Evolutionary conservation across 2,888 invertebrate genomes (phyloP).

Genomic region (Ophion ellenae): DNA sequence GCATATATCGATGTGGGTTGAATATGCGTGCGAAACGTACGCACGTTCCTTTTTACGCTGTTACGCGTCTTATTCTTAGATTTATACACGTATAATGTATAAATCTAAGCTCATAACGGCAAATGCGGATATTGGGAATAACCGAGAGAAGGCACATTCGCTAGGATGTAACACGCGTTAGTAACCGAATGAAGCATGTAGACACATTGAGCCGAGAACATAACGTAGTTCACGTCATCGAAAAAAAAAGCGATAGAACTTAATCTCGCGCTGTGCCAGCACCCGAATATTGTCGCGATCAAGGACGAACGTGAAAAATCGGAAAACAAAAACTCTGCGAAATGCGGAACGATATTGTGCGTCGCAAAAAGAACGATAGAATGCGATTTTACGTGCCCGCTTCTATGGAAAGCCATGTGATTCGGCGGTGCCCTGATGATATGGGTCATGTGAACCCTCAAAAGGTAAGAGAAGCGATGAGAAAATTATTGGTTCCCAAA

Average conservation of each 20-base stretch:
- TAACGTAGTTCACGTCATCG: conserved; percentile 49
- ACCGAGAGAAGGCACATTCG: too few species aligned
- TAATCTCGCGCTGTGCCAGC: conserved; percentile 56
- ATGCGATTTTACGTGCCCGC: conserved; percentile 55
- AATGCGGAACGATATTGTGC: conserved; percentile 60
- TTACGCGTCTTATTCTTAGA: too few species aligned
- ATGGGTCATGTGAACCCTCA: conserved; percentile 64
- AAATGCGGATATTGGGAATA: too few species aligned
- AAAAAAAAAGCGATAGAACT: conserved; percentile 63
- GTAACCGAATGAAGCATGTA: conserved; percentile 57
- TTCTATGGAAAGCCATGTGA: conserved; percentile 53
- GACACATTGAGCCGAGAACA: conserved; percentile 67
- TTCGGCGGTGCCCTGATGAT: conserved; percentile 48
- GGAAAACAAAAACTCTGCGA: conserved; percentile 57
- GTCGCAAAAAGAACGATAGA: conserved; percentile 50
- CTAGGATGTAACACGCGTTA: conserved; percentile 35
- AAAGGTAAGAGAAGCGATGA: conserved; percentile 58
- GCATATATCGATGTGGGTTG: too few species aligned
- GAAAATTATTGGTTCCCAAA: conserved; percentile 66
- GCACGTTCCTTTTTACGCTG: too few species aligned
- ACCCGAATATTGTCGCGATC: conserved; percentile 54
- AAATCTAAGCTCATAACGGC: too few species aligned
- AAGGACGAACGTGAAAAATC: conserved; percentile 58
- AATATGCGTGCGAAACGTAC: too few species aligned
- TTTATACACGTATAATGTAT: too few species aligned